A percentile compares a stretch with the other conserved stretches of the same genome.
Conservation (phyloP, 2,888 invertebrate species). For the Yponomeuta malinellus region DNA sequence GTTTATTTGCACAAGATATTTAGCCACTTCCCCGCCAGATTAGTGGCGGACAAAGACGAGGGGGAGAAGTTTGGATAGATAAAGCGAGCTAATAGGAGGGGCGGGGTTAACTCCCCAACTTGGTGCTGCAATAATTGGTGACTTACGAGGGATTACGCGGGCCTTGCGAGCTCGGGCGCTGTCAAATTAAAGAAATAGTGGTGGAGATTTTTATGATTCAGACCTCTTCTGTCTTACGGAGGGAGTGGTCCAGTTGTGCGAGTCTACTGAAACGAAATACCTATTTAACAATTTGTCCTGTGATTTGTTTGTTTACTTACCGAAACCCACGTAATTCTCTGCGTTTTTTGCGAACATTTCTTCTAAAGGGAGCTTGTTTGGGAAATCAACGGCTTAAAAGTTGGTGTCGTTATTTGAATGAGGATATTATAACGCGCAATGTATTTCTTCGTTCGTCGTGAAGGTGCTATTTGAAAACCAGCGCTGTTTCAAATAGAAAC, state of each 20-base stretch:
- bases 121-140: slow-evolving; percentile 51
- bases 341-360: too few relatives aligned
- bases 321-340: too few relatives aligned
- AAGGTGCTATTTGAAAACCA: too few relatives aligned
- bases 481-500: too few relatives aligned
- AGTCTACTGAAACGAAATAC: too few relatives aligned
- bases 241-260: not conserved
- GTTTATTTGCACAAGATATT: slow-evolving; percentile 76
- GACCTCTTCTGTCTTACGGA: not conserved
- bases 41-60: slow-evolving; percentile 58
- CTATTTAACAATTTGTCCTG: too few relatives aligned
- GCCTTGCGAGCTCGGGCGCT: slow-evolving; percentile 21
- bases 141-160: slow-evolving; percentile 55
- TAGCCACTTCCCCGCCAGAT: slow-evolving; percentile 73
- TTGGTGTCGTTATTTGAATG: not conserved
- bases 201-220: not conserved
- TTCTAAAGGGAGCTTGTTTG: too few relatives aligned
- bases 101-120: slow-evolving; percentile 44
- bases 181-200: slow-evolving; percentile 8
- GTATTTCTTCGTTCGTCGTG: too few relatives aligned
- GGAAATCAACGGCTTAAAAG: not conserved
- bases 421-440: too few relatives aligned
- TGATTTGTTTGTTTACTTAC: too few relatives aligned
- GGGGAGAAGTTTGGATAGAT: slow-evolving; percentile 48
- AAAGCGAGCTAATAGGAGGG: slow-evolving; percentile 64